These are phyloP conservation scores for Amorpha juglandis DNA, from an alignment of 2,888 invertebrate genomes.

Conservation along the genomic window DNA sequence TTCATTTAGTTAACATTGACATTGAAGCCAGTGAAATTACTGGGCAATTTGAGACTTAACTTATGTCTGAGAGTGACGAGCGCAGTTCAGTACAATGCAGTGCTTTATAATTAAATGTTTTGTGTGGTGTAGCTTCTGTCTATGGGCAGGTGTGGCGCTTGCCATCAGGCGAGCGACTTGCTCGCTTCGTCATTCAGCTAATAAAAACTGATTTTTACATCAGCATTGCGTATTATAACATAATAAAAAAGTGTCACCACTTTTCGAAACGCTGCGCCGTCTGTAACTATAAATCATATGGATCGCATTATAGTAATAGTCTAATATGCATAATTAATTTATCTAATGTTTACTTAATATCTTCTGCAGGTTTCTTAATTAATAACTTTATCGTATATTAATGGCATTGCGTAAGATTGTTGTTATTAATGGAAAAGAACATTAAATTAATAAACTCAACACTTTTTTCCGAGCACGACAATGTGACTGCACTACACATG, in stretches of 20 bases:
- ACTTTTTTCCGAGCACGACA: no score
- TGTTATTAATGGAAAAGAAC: neutral
- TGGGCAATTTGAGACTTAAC: no score
- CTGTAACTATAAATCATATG: conserved; percentile 9
- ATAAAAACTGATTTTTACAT: neutral
- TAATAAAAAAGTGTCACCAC: conserved; percentile 13
- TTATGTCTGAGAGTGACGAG: no score
- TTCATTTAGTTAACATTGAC: no score
- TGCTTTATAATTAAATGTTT: no score
- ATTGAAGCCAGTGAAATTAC: no score
- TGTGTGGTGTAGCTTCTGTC: no score
- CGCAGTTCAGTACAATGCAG: no score
- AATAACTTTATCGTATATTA: conserved; percentile 11
- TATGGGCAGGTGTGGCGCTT: no score
- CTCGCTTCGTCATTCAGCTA: no score
- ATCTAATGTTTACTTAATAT: conserved; percentile 1
- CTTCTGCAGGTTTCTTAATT: conserved; percentile 19
- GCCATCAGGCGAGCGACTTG: no score
- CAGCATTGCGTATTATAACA: neutral
- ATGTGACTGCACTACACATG: no score
- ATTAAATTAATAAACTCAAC: neutral
- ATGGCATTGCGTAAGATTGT: conserved; percentile 1
- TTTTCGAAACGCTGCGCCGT: conserved; percentile 6
- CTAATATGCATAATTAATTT: conserved; percentile 19
- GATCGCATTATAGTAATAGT: conserved; percentile 8